Conservation (phyloP, 1,140 invertebrate species). For the Drosophila ambigua region DNA sequence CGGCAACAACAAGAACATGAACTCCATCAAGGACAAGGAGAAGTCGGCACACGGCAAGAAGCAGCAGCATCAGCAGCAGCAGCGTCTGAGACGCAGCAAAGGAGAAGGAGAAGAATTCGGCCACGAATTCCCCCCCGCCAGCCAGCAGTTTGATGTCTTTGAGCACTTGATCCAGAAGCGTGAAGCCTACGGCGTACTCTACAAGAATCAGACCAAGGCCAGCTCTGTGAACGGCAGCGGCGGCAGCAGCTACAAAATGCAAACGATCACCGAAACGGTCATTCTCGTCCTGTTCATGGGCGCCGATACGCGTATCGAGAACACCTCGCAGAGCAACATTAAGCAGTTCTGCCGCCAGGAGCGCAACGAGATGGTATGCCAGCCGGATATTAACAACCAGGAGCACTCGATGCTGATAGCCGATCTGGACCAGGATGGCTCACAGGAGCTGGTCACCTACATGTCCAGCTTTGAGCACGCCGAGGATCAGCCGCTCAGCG, state of each 20-base stretch:
- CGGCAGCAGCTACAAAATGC: slow-evolving; percentile 73
- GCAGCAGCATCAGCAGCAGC: slow-evolving; percentile 27
- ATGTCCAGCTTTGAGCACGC: slow-evolving; percentile 86
- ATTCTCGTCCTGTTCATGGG: slow-evolving; percentile 90
- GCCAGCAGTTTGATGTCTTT: slow-evolving; percentile 62
- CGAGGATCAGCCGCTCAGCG: slow-evolving; percentile 80
- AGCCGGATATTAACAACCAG: slow-evolving; percentile 89
- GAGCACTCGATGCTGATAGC: slow-evolving; percentile 88
- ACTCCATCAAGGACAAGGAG: slow-evolving; percentile 68
- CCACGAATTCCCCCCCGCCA: slow-evolving; percentile 42
- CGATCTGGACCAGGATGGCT: slow-evolving; percentile 89
- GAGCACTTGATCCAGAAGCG: slow-evolving; percentile 71
- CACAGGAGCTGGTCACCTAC: slow-evolving; percentile 90
- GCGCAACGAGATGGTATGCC: slow-evolving; percentile 86
- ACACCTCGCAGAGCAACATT: slow-evolving; percentile 89
- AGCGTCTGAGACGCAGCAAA: slow-evolving; percentile 22
- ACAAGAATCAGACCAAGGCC: slow-evolving; percentile 60
- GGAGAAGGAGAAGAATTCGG: neutral
- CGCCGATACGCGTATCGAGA: slow-evolving; percentile 88
- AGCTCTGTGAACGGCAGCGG: neutral
- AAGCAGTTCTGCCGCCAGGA: slow-evolving; percentile 88
- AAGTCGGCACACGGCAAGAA: slow-evolving; percentile 50
- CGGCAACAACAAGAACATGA: slow-evolving; percentile 57
- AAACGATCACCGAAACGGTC: slow-evolving; percentile 88
- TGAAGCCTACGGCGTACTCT: slow-evolving; percentile 43